Evolutionary conservation across 2,797 vertebrate species (phyloP), one percentile per base, ranked within the genome.

Genomic region (Myotis myotis): DNA sequence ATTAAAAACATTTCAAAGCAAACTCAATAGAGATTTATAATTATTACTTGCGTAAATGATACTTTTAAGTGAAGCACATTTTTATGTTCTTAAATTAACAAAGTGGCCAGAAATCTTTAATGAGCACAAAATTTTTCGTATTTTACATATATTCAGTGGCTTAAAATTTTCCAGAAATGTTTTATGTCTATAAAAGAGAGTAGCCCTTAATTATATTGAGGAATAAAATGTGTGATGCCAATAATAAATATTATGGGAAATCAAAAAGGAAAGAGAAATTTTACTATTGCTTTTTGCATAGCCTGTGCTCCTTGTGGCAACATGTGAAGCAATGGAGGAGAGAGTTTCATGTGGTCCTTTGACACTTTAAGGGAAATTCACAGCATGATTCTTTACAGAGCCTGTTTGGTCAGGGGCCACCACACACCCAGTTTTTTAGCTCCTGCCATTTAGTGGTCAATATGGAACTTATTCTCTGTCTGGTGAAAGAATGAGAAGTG

Each of bases 11-110:
- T 89, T 95, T 97, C 60, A 94, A 88, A 92, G 87, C 78, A 96
- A 95, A 94, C 82, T 94, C 92, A 96, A 82, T 93, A 90, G 92
- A 96, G 82, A 96, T 92, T 96, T 96, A 93, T 96, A 94, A 92
- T 95, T 82, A 92, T 92, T 90, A 93, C 93, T 97, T 97, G 51
- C 66, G 57, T 95, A 97, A 97, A 88, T 92, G 68, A 66, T 83
- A 93, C 94, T 96, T 97, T 96, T 87, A 96, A 95, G 82, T 90
- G 33, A 96, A 94, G 60, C 51, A 79, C 53, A 96, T 93, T 96
- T 96, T 92, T 90, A 92, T 96, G 57, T 86, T 95, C 76, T 94
- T 95, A 95, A 96, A 91, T 97, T 93, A 94, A 96, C 80, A 75
- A 89, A 95, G 90, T 90, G 28, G 25, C 90, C 76, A 96, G 70